Evolutionary conservation across 2,113 vertebrate species (phyloP).

Genomic region (Heterocephalus glaber): DNA sequence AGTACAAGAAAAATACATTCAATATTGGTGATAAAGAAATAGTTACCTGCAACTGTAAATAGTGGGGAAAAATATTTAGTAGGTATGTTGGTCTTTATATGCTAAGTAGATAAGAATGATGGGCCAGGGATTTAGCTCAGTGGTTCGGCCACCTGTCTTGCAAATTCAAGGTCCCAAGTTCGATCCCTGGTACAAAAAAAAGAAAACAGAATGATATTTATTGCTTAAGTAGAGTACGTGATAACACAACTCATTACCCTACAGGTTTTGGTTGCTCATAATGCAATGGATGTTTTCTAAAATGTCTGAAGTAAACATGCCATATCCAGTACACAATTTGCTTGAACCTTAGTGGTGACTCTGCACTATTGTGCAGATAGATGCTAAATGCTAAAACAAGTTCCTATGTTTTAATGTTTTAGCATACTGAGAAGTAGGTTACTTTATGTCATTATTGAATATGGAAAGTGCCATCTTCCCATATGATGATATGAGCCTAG

Average conservation of each 20-base stretch:
- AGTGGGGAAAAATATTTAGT: neutral
- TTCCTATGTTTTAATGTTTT: neutral
- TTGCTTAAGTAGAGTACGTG: neutral
- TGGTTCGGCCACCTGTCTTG: no score
- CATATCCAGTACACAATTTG: neutral
- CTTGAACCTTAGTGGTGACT: neutral
- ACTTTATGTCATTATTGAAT: neutral
- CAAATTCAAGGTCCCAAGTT: no score
- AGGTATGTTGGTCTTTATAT: neutral
- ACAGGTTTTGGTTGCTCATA: neutral
- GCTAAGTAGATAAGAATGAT: neutral
- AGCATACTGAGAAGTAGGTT: neutral
- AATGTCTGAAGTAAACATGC: neutral
- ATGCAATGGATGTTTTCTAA: neutral
- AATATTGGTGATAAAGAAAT: neutral
- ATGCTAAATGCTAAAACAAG: neutral
- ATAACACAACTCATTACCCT: neutral
- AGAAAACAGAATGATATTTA: no score
- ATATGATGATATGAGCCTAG: neutral
- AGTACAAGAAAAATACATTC: neutral
- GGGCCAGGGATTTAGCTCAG: no score
- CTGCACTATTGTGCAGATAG: neutral
- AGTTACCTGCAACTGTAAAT: conserved; percentile 22
- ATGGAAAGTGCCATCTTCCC: neutral
- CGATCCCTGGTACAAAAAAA: no score